Conservation (phyloP, 2,797 vertebrate species). For the Pantherophis vulpinus region DNA sequence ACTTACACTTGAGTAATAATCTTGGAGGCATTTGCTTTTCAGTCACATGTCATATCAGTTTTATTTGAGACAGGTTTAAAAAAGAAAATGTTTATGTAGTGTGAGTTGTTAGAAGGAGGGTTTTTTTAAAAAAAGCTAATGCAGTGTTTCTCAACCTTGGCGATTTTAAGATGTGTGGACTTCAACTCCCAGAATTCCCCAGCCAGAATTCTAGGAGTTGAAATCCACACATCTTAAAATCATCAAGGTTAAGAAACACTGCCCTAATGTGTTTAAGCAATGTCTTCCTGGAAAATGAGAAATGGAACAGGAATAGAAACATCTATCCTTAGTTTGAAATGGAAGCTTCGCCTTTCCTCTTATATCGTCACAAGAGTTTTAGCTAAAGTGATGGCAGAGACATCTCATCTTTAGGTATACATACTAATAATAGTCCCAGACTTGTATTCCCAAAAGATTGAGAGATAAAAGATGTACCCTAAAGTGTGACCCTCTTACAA, state of each 20-base stretch:
- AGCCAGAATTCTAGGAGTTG: not conserved
- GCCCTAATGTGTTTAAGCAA: conserved; percentile 57
- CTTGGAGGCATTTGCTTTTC: conserved; percentile 63
- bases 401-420: conserved; percentile 63
- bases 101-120: conserved; percentile 71
- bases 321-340: conserved; percentile 69
- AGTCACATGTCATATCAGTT: conserved; percentile 63
- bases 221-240: not conserved
- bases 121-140: not conserved
- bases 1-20: conserved; percentile 32
- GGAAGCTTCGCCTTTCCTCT: conserved; percentile 60
- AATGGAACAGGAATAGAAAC: conserved; percentile 64
- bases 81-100: not conserved
- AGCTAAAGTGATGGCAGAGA: conserved; percentile 57
- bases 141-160: no score
- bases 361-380: conserved; percentile 58
- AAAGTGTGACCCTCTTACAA: conserved; percentile 53
- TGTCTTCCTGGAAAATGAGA: conserved; percentile 67
- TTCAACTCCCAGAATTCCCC: not conserved
- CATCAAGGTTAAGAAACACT: not conserved
- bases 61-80: conserved; percentile 65
- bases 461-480: conserved; percentile 26
- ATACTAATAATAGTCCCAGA: conserved; percentile 69
- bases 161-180: not conserved
- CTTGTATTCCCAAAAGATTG: conserved; percentile 60